Evolutionary conservation across 2,113 vertebrate species (phyloP).

Genomic region (Chlorodrepanis virens): DNA sequence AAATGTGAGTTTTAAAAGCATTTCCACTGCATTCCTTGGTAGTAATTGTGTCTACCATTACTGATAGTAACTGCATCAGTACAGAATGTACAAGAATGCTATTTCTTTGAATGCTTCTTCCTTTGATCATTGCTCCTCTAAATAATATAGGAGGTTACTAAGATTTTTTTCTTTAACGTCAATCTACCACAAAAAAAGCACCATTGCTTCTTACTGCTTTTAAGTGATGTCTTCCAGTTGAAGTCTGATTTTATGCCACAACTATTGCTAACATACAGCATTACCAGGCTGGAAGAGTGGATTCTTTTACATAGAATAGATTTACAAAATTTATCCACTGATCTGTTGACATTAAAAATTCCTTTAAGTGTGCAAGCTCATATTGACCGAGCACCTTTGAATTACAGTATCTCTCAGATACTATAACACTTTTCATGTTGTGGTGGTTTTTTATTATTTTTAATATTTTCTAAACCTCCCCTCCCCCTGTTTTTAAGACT

Average conservation of each 20-base stretch:
- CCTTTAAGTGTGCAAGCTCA: background rate
- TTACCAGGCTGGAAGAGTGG: background rate
- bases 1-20: conserved; percentile 52
- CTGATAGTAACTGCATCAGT: conserved; percentile 34
- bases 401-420: background rate
- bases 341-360: background rate
- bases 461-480: background rate
- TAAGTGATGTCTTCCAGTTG: background rate
- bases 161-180: conserved; percentile 47
- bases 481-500: background rate
- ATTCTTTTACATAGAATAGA: background rate
- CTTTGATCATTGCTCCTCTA: conserved; percentile 65
- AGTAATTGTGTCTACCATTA: conserved; percentile 26
- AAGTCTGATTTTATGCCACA: conserved; percentile 36
- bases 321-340: background rate
- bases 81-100: conserved; percentile 32
- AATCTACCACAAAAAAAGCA: conserved; percentile 60
- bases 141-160: conserved; percentile 65
- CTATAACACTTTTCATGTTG: background rate
- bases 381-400: background rate
- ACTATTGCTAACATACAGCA: background rate
- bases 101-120: conserved; percentile 45
- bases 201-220: conserved; percentile 33
- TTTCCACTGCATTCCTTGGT: background rate
- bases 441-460: too few species aligned